These are phyloP conservation scores for Mesopsocus fuscifrons DNA, from an alignment of 2,888 invertebrate species.

Conservation along the genomic window DNA sequence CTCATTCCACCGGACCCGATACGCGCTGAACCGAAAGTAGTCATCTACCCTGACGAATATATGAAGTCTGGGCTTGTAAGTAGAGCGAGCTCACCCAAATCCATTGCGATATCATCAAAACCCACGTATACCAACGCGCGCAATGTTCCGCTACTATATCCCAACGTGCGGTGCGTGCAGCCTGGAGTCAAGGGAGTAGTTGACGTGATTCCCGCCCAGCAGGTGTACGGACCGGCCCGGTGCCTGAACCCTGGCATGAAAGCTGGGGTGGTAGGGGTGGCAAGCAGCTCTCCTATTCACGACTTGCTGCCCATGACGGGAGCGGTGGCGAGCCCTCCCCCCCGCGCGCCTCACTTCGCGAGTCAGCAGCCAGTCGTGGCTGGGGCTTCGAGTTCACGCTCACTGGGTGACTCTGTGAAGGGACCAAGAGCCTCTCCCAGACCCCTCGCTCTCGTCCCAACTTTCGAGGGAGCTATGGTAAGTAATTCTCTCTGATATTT, in stretches of 20 bases:
- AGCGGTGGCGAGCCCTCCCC: conserved; percentile 35
- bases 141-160: too few species aligned
- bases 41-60: too few species aligned
- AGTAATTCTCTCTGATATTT: conserved; percentile 23
- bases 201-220: not conserved
- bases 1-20: too few species aligned
- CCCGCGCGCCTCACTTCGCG: conserved; percentile 26
- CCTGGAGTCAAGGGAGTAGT: not conserved
- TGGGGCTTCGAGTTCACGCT: conserved; percentile 23
- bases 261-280: not conserved
- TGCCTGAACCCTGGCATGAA: not conserved
- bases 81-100: too few species aligned
- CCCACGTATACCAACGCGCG: too few species aligned
- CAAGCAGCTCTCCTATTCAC: not conserved
- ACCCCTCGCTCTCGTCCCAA: conserved; percentile 31
- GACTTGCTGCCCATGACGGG: conserved; percentile 17
- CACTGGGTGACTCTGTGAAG: conserved; percentile 22
- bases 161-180: not conserved
- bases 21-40: too few species aligned
- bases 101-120: too few species aligned
- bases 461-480: conserved; percentile 53
- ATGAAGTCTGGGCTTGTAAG: too few species aligned
- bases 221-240: not conserved
- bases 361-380: conserved; percentile 28
- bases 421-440: conserved; percentile 29